Conservation (phyloP, 2,888 invertebrate species). For the Apoderus coryli region DNA sequence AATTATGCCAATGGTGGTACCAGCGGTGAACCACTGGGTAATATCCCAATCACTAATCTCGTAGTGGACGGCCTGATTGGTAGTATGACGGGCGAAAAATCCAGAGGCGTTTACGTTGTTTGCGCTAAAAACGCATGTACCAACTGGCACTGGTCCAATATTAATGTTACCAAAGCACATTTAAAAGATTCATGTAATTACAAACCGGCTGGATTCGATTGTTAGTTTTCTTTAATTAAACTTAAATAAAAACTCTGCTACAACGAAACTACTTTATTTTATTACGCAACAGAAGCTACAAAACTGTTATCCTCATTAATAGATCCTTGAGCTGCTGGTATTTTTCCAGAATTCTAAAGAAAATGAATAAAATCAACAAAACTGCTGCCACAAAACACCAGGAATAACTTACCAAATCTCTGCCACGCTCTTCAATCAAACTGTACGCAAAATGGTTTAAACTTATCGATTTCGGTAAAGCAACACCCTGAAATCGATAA, state of each 20-base stretch:
- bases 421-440: constrained; percentile 60
- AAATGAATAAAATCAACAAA: constrained; percentile 23
- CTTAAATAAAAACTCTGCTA: background rate
- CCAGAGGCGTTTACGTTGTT: constrained; percentile 13
- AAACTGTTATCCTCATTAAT: constrained; percentile 29
- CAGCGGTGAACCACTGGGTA: constrained; percentile 15
- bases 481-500: constrained; percentile 83
- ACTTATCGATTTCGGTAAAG: constrained; percentile 58
- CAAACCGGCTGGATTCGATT: too few species aligned
- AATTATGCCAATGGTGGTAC: constrained; percentile 18
- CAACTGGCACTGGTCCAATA: constrained; percentile 16
- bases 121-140: constrained; percentile 17
- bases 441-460: constrained; percentile 69
- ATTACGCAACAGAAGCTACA: constrained; percentile 22
- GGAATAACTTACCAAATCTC: constrained; percentile 43
- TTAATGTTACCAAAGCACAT: too few species aligned
- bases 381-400: constrained; percentile 1
- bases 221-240: constrained; percentile 1
- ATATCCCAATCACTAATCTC: constrained; percentile 16
- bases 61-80: constrained; percentile 15
- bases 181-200: too few species aligned
- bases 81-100: constrained; percentile 12
- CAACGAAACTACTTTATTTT: constrained; percentile 8
- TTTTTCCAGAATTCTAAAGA: constrained; percentile 48
- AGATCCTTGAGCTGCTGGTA: constrained; percentile 35